Conservation (phyloP, 2,797 vertebrate species). For the Tokudaia muenninki region DNA sequence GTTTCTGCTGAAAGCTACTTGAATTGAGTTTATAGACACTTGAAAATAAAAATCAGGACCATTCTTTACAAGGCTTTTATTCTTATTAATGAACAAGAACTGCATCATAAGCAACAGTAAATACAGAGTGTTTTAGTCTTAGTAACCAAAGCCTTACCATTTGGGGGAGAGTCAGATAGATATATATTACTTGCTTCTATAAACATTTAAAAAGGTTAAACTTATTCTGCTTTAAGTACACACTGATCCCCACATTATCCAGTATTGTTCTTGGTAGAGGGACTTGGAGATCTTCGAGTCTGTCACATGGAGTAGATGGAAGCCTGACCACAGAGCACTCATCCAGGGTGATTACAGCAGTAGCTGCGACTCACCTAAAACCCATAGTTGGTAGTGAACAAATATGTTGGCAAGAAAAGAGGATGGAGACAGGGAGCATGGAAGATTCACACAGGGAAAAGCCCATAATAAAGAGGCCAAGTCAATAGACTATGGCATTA, state of each 20-base stretch:
- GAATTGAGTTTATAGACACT: conserved; percentile 9
- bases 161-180: conserved; percentile 2
- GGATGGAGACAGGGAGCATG: not conserved
- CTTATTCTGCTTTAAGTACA: conserved; percentile 23
- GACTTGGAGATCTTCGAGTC: not conserved
- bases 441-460: not conserved
- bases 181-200: not conserved
- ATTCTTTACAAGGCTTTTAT: not conserved
- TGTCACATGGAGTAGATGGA: not conserved
- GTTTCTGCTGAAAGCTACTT: not conserved
- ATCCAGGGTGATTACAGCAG: not conserved
- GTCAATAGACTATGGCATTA: not conserved
- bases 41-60: conserved; percentile 34
- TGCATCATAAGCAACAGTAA: conserved; percentile 21
- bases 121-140: not conserved
- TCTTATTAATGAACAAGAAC: conserved; percentile 53
- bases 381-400: not conserved
- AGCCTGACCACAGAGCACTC: not conserved
- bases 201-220: not conserved
- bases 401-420: not conserved
- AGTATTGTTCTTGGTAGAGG: conserved; percentile 1
- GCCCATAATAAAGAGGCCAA: not conserved
- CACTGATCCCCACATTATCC: not conserved
- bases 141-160: conserved; percentile 36
- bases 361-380: not conserved